These are phyloP conservation scores for Hyles euphorbiae DNA, from an alignment of 1,140 invertebrate species.

Conservation along the genomic window DNA sequence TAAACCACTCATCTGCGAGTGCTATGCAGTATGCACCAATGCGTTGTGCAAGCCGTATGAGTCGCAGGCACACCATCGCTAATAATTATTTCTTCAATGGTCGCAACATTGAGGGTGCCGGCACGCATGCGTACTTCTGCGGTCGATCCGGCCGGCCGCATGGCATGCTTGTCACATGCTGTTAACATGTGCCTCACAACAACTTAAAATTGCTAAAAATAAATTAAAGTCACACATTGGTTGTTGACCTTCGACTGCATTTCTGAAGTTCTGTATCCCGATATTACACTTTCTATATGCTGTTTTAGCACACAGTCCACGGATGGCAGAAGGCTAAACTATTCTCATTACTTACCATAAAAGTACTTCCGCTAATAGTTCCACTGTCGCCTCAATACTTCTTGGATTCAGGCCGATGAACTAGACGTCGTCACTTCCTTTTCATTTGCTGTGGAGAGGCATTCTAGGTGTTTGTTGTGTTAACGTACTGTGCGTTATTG, in stretches of 20 bases:
- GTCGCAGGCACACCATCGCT: not conserved
- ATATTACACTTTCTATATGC: too few species aligned
- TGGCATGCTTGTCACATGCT: slow-evolving; percentile 42
- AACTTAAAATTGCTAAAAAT: too few species aligned
- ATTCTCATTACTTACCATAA: slow-evolving; percentile 31
- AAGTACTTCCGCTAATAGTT: slow-evolving; percentile 42
- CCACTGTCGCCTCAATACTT: slow-evolving; percentile 18
- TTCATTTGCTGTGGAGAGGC: slow-evolving; percentile 1
- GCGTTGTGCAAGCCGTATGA: slow-evolving; percentile 28
- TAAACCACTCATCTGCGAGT: too few species aligned
- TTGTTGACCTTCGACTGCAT: too few species aligned
- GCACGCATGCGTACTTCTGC: slow-evolving; percentile 51
- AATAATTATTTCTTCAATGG: not conserved
- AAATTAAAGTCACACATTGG: too few species aligned
- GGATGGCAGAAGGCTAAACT: slow-evolving; percentile 1
- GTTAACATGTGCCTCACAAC: slow-evolving; percentile 45
- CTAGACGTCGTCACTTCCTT: slow-evolving; percentile 53
- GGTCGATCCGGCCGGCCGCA: slow-evolving; percentile 39
- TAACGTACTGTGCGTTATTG: too few species aligned
- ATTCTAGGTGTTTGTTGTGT: slow-evolving; percentile 1
- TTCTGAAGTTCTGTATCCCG: too few species aligned
- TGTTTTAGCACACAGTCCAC: too few species aligned
- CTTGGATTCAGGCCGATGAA: slow-evolving; percentile 49
- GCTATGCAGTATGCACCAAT: slow-evolving; percentile 19
- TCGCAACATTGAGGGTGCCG: slow-evolving; percentile 26